Evolutionary conservation across 2,797 vertebrate genomes (phyloP).

Genomic region (Pachyuromys duprasi): DNA sequence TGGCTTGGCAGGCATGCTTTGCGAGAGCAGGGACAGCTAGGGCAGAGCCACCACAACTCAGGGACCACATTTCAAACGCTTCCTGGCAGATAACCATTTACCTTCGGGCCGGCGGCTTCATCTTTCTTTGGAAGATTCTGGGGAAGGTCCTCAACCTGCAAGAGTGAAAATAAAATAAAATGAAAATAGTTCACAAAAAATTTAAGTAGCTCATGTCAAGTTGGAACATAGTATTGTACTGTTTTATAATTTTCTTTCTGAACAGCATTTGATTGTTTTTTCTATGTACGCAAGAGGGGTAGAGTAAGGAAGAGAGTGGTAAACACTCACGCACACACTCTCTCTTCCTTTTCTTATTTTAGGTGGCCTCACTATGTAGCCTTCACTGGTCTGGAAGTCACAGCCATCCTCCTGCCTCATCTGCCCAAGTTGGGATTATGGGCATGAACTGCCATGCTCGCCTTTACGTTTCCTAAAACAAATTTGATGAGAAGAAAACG

Average conservation of each 20-base stretch:
- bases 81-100: constrained; percentile 1
- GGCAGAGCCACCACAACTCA: background rate
- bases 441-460: background rate
- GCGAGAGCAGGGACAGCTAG: background rate
- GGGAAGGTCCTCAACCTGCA: background rate
- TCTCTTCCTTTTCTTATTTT: background rate
- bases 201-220: background rate
- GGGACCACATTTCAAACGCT: background rate
- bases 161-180: constrained; percentile 6
- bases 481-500: constrained; percentile 30
- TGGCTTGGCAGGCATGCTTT: constrained; percentile 13
- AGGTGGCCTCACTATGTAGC: background rate
- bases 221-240: background rate
- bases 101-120: background rate
- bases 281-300: background rate
- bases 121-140: background rate
- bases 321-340: background rate
- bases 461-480: background rate
- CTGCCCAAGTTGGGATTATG: background rate
- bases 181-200: background rate
- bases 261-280: background rate
- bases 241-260: background rate
- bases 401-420: background rate
- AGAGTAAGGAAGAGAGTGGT: background rate
- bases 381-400: background rate